phyloP scores from a whole-genome alignment of 2,888 invertebrate species.

The Oxycera nigricornis region DNA sequence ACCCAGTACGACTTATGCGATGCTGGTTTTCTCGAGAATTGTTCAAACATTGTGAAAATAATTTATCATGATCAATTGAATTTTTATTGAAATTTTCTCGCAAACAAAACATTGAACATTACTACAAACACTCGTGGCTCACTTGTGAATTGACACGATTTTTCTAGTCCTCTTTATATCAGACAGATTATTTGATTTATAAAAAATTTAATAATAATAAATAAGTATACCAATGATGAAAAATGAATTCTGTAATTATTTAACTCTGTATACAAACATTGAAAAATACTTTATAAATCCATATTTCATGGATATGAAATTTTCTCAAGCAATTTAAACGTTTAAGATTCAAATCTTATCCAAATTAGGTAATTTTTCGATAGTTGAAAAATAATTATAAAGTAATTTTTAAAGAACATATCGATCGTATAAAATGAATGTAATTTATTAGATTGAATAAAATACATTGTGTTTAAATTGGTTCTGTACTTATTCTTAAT shows the following conservation, averaged over 20 bases:
- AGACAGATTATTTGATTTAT: not conserved
- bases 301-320: no score
- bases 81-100: not conserved
- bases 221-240: not conserved
- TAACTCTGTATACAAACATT: no score
- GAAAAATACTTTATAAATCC: not conserved
- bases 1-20: not conserved
- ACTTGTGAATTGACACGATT: not conserved
- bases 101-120: not conserved
- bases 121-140: not conserved
- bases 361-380: constrained; percentile 19
- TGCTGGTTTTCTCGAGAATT: no score
- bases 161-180: constrained; percentile 32
- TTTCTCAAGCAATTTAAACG: constrained; percentile 20
- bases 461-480: constrained; percentile 34
- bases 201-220: not conserved
- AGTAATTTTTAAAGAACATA: no score
- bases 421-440: constrained; percentile 15
- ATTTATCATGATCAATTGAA: not conserved
- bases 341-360: not conserved
- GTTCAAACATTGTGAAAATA: no score
- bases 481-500: not conserved
- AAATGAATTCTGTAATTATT: no score
- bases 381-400: constrained; percentile 4
- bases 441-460: constrained; percentile 35